phyloP scores from a whole-genome alignment of 2,888 invertebrate genomes.

The Agriotes lineatus region DNA sequence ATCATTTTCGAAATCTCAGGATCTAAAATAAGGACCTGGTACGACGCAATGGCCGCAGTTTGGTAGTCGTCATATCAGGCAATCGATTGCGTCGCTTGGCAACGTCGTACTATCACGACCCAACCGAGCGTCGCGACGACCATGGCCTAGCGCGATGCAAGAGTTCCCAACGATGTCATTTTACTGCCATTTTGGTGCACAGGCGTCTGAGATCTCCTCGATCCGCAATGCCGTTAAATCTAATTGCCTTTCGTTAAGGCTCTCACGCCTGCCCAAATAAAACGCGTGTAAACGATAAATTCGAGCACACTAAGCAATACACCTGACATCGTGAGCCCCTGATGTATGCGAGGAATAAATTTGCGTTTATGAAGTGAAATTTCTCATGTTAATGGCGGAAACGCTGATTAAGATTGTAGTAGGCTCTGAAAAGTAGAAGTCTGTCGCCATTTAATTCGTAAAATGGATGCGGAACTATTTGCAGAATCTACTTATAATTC shows the following conservation, averaged over 20 bases:
- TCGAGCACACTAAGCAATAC: background rate
- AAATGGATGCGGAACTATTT: conserved; percentile 33
- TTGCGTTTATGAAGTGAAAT: conserved; percentile 19
- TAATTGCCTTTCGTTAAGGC: conserved; percentile 11
- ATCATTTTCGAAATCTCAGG: conserved; percentile 33
- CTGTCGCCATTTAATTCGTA: conserved; percentile 12
- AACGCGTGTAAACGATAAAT: background rate
- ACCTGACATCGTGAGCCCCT: background rate
- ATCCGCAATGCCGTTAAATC: conserved; percentile 23
- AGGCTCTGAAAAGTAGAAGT: conserved; percentile 9
- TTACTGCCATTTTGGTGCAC: conserved; percentile 40
- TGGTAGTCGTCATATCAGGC: conserved; percentile 48
- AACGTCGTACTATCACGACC: conserved; percentile 50
- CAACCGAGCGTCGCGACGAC: conserved; percentile 47
- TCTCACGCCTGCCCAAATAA: background rate
- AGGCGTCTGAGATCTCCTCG: conserved; percentile 20
- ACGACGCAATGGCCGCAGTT: conserved; percentile 49
- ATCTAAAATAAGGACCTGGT: conserved; percentile 42
- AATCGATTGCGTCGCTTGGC: conserved; percentile 51
- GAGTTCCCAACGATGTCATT: conserved; percentile 38
- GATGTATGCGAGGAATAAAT: conserved; percentile 18
- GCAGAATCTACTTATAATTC: conserved; percentile 21
- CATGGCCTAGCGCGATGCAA: conserved; percentile 50
- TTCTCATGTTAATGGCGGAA: conserved; percentile 20
- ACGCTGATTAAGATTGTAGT: conserved; percentile 16